These are phyloP conservation scores for Dicentrarchus labrax DNA, from an alignment of 2,113 vertebrate species.

Conservation along the genomic window DNA sequence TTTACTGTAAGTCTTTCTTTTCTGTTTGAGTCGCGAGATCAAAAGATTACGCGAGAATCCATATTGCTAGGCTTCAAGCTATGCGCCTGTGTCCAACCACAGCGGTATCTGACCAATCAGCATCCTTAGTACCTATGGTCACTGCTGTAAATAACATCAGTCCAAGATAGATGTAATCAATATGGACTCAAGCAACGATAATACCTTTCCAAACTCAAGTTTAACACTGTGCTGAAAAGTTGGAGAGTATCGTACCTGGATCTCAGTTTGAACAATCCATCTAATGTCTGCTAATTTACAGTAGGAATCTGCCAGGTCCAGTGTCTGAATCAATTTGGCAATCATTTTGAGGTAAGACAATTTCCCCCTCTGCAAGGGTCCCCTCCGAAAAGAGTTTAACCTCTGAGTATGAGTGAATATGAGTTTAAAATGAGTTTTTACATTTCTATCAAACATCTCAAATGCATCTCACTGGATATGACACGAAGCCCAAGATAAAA, in stretches of 20 bases:
- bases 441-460: slow-evolving; percentile 8
- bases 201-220: slow-evolving; percentile 30
- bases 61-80: no score
- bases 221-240: slow-evolving; percentile 11
- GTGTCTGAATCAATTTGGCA: slow-evolving; percentile 7
- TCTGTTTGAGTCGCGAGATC: no score
- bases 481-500: not conserved
- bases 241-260: slow-evolving; percentile 18
- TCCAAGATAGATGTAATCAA: slow-evolving; percentile 23
- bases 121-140: not conserved
- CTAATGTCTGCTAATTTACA: slow-evolving; percentile 24
- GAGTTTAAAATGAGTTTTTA: not conserved
- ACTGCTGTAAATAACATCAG: slow-evolving; percentile 25
- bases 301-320: slow-evolving; percentile 1
- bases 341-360: not conserved
- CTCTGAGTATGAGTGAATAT: not conserved
- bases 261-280: slow-evolving; percentile 16
- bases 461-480: not conserved
- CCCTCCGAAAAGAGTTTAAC: not conserved
- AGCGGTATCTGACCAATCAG: no score
- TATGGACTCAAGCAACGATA: slow-evolving; percentile 16
- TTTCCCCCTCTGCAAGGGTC: not conserved
- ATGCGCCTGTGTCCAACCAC: no score
- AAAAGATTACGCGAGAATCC: no score
- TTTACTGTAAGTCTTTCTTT: no score